phyloP scores from a whole-genome alignment of 1,140 invertebrate genomes.

The Aleiodes sp. region DNA sequence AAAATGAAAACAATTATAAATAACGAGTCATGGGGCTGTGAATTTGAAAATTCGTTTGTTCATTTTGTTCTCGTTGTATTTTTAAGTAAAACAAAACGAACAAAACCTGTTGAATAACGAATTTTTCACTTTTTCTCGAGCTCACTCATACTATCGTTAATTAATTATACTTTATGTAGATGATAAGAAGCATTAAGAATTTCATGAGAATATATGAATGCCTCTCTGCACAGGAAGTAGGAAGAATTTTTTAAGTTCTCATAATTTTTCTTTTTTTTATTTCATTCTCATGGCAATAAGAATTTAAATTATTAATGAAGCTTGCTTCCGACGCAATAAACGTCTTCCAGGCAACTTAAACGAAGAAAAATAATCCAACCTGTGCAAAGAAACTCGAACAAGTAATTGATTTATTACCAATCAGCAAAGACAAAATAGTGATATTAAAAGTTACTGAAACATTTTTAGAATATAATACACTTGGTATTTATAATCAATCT shows the following conservation, averaged over 20 bases:
- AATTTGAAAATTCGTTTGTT: background rate
- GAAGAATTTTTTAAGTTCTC: too few species aligned
- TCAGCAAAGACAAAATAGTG: conserved; percentile 43
- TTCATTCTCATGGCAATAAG: background rate
- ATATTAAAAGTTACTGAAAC: conserved; percentile 38
- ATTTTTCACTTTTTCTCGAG: conserved; percentile 19
- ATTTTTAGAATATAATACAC: conserved; percentile 30
- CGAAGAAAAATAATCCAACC: background rate
- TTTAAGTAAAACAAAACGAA: too few species aligned
- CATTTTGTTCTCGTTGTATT: too few species aligned
- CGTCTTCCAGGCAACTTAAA: conserved; percentile 18
- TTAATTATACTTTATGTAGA: background rate
- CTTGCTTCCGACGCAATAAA: background rate
- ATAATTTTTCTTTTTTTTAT: background rate
- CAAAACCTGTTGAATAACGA: background rate
- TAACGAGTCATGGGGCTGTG: conserved; percentile 19
- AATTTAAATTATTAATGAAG: background rate
- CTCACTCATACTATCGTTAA: conserved; percentile 13
- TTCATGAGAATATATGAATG: background rate
- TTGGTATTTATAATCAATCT: conserved; percentile 37
- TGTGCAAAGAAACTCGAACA: background rate
- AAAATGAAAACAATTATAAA: background rate
- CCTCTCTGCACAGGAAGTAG: too few species aligned
- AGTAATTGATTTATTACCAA: conserved; percentile 29
- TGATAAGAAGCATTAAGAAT: background rate